Conservation (phyloP, 1,140 invertebrate genomes). For the Ceratoteleas bidentatus region DNA sequence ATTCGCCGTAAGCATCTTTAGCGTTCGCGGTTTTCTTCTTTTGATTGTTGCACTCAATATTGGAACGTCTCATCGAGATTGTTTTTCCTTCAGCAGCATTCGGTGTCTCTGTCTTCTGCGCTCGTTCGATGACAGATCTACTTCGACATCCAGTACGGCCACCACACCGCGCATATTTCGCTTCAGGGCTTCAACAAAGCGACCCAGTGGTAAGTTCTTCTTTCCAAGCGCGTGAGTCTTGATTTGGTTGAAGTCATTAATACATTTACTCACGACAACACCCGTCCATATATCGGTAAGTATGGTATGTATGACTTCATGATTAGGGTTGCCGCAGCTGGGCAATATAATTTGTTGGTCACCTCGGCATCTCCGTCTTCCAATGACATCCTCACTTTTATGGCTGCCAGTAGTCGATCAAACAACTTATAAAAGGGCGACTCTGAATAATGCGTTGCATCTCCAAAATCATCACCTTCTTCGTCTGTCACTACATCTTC, state of each 20-base stretch:
- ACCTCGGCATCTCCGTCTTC: neutral
- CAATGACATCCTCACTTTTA: neutral
- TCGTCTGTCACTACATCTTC: too few species aligned
- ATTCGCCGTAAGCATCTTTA: too few species aligned
- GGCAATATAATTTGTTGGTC: conserved; percentile 1
- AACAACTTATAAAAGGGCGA: too few species aligned
- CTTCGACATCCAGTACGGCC: too few species aligned
- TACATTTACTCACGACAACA: conserved; percentile 7
- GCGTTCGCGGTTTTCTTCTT: neutral
- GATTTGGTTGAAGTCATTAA: conserved; percentile 24
- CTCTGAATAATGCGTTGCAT: too few species aligned
- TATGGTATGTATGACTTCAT: too few species aligned
- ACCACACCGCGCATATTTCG: neutral
- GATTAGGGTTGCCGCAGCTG: too few species aligned
- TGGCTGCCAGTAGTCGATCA: neutral
- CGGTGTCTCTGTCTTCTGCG: conserved; percentile 8
- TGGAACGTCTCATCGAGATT: neutral
- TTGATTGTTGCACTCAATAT: neutral
- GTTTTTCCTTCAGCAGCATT: too few species aligned
- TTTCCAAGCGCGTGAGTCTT: conserved; percentile 11
- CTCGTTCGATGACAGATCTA: too few species aligned
- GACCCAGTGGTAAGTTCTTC: neutral
- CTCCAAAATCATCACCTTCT: too few species aligned
- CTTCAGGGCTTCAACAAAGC: neutral
- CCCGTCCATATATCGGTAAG: conserved; percentile 35